Evolutionary conservation across 2,888 invertebrate genomes (phyloP).

Genomic region (Tridacna crocea): DNA sequence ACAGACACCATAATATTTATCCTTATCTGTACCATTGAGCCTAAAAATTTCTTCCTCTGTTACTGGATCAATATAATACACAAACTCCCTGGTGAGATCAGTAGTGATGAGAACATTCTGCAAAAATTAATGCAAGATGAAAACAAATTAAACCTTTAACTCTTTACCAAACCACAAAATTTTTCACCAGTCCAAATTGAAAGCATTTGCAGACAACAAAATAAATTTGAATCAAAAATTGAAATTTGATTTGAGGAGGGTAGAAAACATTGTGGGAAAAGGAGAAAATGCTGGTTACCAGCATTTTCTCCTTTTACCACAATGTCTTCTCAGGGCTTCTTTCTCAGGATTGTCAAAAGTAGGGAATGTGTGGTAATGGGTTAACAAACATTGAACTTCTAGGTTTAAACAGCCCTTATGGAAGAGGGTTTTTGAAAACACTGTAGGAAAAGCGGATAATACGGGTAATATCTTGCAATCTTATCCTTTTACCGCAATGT

Average conservation of each 20-base stretch:
- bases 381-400: too few species aligned
- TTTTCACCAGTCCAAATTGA: background rate
- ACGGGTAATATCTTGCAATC: too few species aligned
- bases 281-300: background rate
- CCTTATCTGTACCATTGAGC: constrained; percentile 12
- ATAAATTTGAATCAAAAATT: too few species aligned
- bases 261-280: background rate
- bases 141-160: background rate
- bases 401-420: too few species aligned
- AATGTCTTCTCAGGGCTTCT: background rate
- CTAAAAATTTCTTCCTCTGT: constrained; percentile 29
- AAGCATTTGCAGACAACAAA: background rate
- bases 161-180: background rate
- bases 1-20: constrained; percentile 45
- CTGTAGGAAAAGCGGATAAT: too few species aligned
- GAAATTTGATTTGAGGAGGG: too few species aligned
- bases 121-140: background rate
- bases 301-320: background rate
- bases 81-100: constrained; percentile 23
- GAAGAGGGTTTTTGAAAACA: too few species aligned
- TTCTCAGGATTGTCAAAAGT: too few species aligned
- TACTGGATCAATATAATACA: constrained; percentile 30
- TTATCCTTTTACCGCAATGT: too few species aligned
- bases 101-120: constrained; percentile 49
- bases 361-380: too few species aligned